Base-by-base conservation (phyloP, 1,140 invertebrate genomes). In the Drosophila eugracilis region DNA sequence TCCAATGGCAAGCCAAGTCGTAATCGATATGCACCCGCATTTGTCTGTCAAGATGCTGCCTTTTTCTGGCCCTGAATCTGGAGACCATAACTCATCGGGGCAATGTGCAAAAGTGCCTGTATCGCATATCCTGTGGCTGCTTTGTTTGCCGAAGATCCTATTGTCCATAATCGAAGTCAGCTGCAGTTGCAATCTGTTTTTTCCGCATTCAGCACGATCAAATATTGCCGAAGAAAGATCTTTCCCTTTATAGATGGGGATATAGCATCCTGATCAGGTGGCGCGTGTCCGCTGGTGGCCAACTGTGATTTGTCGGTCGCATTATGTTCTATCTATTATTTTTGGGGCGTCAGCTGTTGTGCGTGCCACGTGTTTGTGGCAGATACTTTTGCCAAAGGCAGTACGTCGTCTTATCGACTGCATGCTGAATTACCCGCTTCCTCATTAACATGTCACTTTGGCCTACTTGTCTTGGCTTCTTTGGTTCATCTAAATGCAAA, bases 61-160 rank as follows among this genome's bases (percentile, higher is more conserved):
- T 9, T 65, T 30, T 59, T 21, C 12, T 0, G 28, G 14, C 6
- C 5, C 24, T 5, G n/a, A 15, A 54, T 57, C 66, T 65, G 72
- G 62, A 48, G 59, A 26, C 66, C 84, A 88, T 88, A 88, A 84
- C 71, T 88, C 83, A 88, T 69, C 70, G 70, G 49, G 75, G 85
- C 80, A 77, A 90, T 89, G 85, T 89, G 85, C 85, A 89, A 90
- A 89, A 89, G 79, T 85, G 74, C 42, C 78, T 80, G 80, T 89
- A 89, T 89, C 84, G 86, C 85, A 89, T 89, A 89, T 90, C 85
- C 83, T 86, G 83, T 75, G 63, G 54, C 63, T 50, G 60, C 69
- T 72, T 88, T 88, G 83, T 88, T 62, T 78, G 71, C 75, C 78
- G 47, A 49, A 69, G 62, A 47, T 58, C 52, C 72, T 24, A 67